Evolutionary conservation across 2,797 vertebrate genomes (phyloP), one percentile per base, ranked within the genome.

Genomic region (Enteromius viviparus): DNA sequence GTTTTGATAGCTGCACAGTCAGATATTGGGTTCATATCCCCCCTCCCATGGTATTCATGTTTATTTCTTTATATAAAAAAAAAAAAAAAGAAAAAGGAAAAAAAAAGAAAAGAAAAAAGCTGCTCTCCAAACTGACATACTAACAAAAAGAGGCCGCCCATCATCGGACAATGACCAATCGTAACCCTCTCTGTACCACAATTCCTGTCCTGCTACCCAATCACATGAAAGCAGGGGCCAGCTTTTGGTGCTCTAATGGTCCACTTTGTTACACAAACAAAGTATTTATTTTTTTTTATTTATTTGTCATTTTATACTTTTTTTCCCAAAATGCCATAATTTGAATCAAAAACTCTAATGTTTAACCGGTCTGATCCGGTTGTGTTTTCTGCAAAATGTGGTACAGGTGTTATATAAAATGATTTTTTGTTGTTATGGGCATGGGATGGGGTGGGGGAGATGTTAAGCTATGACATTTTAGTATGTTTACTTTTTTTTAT

Each of bases 1-100:
- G 93, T 96, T 97, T 90, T 87, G 88, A 88, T 64, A 82, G 47
- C 64, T 85, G 76, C 81, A 80, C 65, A 65, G 55, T 85, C 70
- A 76, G 68, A 84, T 81, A 58, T 78, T 84, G 82, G 72, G 51
- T 84, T 76, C 53, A 75, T 78, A 77, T 78, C 21, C 32, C 70
- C 51, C 62, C 45, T 58, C 74, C 72, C 81, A 58, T 84, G 42
- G 45, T 82, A 76, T 62, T 82, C 76, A 75, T 85, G 66, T 82
- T 70, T 74, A 55, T 72, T 74, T 81, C 72, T 83, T 68, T 83
- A 76, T 76, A 65, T n/a, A n/a, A 45, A 69, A 45, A 9, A 62
- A 60, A 23, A 37, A 58, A 74, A 32, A 49, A 34, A 6, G 34
- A 37, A 47, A 49, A 34, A 47, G 8, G 6, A 71, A 72, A 53